These are phyloP conservation scores for Thomomys bottae DNA, from an alignment of 2,113 vertebrate genomes.

Conservation along the genomic window DNA sequence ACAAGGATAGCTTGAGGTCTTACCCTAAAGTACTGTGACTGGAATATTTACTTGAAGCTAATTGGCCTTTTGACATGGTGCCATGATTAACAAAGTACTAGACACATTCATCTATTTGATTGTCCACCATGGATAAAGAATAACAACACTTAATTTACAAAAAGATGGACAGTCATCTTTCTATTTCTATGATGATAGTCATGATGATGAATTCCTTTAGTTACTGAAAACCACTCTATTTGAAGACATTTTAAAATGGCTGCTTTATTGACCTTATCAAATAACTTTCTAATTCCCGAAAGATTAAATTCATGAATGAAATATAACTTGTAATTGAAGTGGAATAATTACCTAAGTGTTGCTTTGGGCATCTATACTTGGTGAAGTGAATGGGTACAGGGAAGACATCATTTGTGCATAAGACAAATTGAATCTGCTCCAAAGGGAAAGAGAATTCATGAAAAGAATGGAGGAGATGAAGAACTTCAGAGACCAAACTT, in stretches of 20 bases:
- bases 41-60: constrained; percentile 20
- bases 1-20: background rate
- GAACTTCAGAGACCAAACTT: constrained; percentile 3
- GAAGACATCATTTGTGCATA: background rate
- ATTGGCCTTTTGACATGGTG: constrained; percentile 51
- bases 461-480: background rate
- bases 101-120: constrained; percentile 37
- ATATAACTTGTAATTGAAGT: background rate
- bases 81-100: constrained; percentile 19
- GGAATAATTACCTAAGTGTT: background rate
- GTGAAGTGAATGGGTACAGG: background rate
- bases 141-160: constrained; percentile 18
- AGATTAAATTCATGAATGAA: constrained; percentile 5
- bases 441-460: background rate
- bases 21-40: background rate
- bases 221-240: background rate
- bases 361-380: background rate
- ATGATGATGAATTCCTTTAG: background rate
- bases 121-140: background rate
- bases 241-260: background rate
- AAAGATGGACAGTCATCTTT: background rate
- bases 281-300: background rate
- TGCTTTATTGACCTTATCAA: background rate
- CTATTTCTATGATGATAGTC: background rate
- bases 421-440: background rate